A percentile compares a stretch with the other conserved stretches of the same genome.
phyloP scores from a whole-genome alignment of 2,113 vertebrate species.

The Herpailurus yagouaroundi region DNA sequence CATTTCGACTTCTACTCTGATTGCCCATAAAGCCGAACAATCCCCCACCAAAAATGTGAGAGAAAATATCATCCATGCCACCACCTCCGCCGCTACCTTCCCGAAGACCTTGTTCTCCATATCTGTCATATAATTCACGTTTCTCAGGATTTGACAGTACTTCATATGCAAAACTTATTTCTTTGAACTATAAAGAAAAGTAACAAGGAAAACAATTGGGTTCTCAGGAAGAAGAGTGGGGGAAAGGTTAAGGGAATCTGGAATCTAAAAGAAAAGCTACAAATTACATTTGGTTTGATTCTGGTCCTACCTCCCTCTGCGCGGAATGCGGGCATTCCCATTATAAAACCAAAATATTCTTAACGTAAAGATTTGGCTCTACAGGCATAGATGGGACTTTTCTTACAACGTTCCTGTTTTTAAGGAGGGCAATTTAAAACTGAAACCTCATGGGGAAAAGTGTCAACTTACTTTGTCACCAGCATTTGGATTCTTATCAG shows the following conservation, averaged over 20 bases:
- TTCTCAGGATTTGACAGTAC: constrained; percentile 98
- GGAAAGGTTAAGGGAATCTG: neutral
- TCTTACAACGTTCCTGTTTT: neutral
- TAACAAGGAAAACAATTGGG: constrained; percentile 37
- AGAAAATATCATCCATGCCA: constrained; percentile 99
- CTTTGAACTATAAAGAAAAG: constrained; percentile 93
- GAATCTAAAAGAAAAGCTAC: neutral
- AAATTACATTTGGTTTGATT: neutral
- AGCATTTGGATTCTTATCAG: constrained; percentile 99
- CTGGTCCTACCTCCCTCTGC: neutral
- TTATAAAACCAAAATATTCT: neutral
- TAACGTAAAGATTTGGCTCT: neutral
- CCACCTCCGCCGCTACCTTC: constrained; percentile 96
- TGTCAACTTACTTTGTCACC: constrained; percentile 95
- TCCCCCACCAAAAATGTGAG: constrained; percentile 98
- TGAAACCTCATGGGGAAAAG: neutral
- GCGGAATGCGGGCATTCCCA: neutral
- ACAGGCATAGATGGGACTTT: neutral
- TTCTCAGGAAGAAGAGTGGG: neutral
- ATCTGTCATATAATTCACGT: constrained; percentile 96
- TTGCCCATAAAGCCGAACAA: constrained; percentile 99
- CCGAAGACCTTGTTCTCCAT: constrained; percentile 97
- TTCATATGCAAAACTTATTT: constrained; percentile 99
- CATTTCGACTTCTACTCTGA: constrained; percentile 95
- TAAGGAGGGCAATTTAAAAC: neutral